Conservation (phyloP, 2,797 vertebrate genomes). For the Carduelis carduelis region DNA sequence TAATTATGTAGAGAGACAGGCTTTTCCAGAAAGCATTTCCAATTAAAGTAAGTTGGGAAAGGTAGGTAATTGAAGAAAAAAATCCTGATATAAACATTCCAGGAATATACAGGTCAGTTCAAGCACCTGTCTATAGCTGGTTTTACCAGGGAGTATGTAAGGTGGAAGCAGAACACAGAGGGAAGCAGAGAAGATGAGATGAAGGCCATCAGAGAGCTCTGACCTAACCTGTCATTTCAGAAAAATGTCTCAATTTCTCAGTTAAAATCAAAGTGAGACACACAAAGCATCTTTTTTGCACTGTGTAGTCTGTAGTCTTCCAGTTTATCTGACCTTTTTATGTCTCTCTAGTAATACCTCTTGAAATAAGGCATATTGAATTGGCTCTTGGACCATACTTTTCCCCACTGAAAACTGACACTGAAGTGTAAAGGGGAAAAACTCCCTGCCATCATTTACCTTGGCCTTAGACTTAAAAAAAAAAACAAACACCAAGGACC, state of each 20-base stretch:
- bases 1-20: neutral
- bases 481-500: neutral
- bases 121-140: neutral
- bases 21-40: neutral
- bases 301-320: neutral
- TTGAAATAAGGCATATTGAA: slow-evolving; percentile 33
- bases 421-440: slow-evolving; percentile 11
- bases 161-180: neutral
- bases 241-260: neutral
- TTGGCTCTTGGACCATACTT: slow-evolving; percentile 21
- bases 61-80: neutral
- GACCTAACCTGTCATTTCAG: neutral
- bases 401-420: slow-evolving; percentile 27
- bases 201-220: neutral
- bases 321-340: neutral
- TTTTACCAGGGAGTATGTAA: neutral
- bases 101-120: neutral
- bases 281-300: neutral
- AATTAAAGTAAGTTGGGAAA: neutral
- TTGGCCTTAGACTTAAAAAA: slow-evolving; percentile 6
- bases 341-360: neutral
- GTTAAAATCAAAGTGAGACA: neutral
- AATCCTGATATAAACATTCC: neutral
- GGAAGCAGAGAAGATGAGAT: neutral
- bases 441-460: slow-evolving; percentile 45